These are phyloP conservation scores for Eulemur mongoz DNA, from an alignment of 2,797 vertebrate species.

Conservation along the genomic window DNA sequence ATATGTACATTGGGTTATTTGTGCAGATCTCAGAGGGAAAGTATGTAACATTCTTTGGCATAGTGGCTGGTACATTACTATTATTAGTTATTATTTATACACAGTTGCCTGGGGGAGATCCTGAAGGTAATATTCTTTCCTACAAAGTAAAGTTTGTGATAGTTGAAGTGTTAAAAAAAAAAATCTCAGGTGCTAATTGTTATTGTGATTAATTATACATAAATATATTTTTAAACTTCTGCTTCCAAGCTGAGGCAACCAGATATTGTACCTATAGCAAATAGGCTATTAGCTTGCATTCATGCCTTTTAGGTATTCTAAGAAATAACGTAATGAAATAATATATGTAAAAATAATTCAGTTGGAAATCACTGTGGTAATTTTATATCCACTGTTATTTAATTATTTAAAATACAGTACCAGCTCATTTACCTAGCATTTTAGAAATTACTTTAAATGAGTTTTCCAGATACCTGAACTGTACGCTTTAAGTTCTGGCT, in stretches of 20 bases:
- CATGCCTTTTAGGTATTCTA: background rate
- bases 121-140: background rate
- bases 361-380: background rate
- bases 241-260: background rate
- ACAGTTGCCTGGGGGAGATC: background rate
- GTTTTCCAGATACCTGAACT: background rate
- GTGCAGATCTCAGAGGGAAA: background rate
- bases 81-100: background rate
- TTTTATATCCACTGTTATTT: background rate
- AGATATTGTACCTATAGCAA: background rate
- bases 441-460: background rate
- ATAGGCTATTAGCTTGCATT: background rate
- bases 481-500: background rate
- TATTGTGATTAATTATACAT: background rate
- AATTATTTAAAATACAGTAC: background rate
- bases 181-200: background rate
- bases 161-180: background rate
- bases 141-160: background rate
- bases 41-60: background rate
- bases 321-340: background rate
- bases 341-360: background rate
- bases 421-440: background rate
- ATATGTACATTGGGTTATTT: background rate
- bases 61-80: background rate
- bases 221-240: background rate